Evolutionary conservation across 2,113 vertebrate species (phyloP), one percentile per base, ranked within the genome.

Genomic region (Orcinus orca): DNA sequence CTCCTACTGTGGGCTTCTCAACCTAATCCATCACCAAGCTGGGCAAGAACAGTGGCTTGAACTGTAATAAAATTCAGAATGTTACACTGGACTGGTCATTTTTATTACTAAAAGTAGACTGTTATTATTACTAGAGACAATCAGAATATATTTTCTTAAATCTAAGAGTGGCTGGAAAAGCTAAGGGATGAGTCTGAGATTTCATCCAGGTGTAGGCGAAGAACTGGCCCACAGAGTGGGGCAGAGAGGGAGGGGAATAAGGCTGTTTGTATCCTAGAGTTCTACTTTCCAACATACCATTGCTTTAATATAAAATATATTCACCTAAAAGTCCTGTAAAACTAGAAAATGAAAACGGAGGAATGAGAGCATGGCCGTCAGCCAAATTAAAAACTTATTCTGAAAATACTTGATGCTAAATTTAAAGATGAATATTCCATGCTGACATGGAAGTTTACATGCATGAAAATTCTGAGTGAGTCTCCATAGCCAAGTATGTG

Each of bases 51-150:
- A 63, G 31, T 41, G 41, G 29, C 53, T 53, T 71, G 12, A 65
- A 87, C 58, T 81, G 67, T 68, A 82, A 55, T 50, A 47, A 36
- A 84, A 6, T 8, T 55, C 7, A 29, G 65, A 81, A n/a, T 55
- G 60, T 82, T 55, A 84, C 60, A 58, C 2, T 67, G 41, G 17
- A 23, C 33, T 67, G 5, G 60, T 63, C 13, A 67, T 73, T 70
- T 96, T 53, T 71, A 60, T 91, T 81, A 81, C n/a, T 50, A 67
- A 91, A 97, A 79, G 81, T 44, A 80, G 13, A 70, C 13, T 76
- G 31, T 67, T 91, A 47, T 74, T 81, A 90, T 18, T 38, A 25
- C 41, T 55, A 93, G 15, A 94, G 81, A 62, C 62, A 77, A 95
- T 25, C 18, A 92, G 26, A 55, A 8, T 79, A 17, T 60, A 74